Percentiles rank a stretch among this genome's conserved stretches.
Evolutionary conservation across 2,113 vertebrate species (phyloP).

Genomic region (Cinclus cinclus): DNA sequence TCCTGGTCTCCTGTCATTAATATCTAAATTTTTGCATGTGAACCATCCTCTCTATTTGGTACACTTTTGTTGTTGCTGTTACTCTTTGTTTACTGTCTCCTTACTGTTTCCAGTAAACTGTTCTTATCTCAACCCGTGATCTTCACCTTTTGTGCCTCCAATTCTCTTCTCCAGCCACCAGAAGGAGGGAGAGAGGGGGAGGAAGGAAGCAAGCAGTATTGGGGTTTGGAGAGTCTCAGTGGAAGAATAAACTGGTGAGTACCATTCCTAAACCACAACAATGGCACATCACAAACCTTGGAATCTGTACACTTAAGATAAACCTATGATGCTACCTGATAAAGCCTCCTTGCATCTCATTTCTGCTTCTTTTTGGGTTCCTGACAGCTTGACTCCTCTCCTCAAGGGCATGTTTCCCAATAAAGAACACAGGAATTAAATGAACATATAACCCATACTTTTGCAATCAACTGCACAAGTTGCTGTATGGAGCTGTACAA

Average conservation of each 20-base stretch:
- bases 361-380: neutral
- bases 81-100: neutral
- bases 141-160: neutral
- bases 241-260: neutral
- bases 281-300: neutral
- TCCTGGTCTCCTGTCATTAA: neutral
- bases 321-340: neutral
- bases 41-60: neutral
- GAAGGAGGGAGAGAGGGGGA: neutral
- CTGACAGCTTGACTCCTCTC: neutral
- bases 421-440: neutral
- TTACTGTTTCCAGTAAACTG: neutral
- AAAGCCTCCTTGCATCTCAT: neutral
- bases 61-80: neutral
- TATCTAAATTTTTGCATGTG: neutral
- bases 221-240: neutral
- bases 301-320: neutral
- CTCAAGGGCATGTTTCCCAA: neutral
- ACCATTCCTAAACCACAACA: neutral
- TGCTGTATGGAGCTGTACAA: too few relatives aligned
- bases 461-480: neutral
- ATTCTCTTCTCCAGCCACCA: neutral
- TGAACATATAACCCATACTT: neutral
- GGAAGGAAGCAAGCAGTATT: fast-evolving
- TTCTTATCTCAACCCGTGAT: neutral